A percentile compares a stretch with the other conserved stretches of the same genome.
Evolutionary conservation across 2,888 invertebrate genomes (phyloP).

Genomic region (Agrochola lota): DNA sequence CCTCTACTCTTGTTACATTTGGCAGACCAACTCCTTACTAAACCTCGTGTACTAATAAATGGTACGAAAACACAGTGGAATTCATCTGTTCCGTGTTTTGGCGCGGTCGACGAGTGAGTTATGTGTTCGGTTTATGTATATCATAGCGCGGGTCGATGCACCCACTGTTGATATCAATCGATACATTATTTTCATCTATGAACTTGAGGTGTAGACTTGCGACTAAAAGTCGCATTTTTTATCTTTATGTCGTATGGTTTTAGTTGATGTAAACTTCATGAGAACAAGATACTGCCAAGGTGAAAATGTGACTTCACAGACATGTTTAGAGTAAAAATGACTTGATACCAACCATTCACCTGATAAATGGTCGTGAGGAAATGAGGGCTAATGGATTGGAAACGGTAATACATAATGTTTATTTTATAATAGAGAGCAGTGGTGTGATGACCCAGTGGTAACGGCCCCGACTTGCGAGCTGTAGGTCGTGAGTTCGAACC

Average conservation of each 20-base stretch:
- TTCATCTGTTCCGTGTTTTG: constrained; percentile 58
- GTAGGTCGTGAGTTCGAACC: no score
- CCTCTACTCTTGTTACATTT: constrained; percentile 4
- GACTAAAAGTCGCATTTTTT: constrained; percentile 11
- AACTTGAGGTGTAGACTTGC: constrained; percentile 35
- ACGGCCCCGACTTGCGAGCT: no score
- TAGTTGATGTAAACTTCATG: background rate
- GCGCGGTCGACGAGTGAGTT: constrained; percentile 37
- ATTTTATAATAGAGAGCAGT: no score
- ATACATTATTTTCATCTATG: constrained; percentile 44
- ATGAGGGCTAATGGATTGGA: background rate
- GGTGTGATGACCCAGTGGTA: no score
- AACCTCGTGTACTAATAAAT: constrained; percentile 13
- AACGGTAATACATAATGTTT: background rate
- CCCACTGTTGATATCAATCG: constrained; percentile 61
- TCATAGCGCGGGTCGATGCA: constrained; percentile 41
- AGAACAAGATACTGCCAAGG: background rate
- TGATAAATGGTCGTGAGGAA: background rate
- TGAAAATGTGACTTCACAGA: background rate
- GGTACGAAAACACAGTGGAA: constrained; percentile 38
- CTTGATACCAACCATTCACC: background rate
- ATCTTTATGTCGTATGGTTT: background rate
- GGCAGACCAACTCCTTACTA: background rate
- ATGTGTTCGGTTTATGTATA: constrained; percentile 40
- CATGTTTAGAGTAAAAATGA: background rate